Conservation (phyloP, 2,888 invertebrate genomes). For the Drepana falcataria region DNA sequence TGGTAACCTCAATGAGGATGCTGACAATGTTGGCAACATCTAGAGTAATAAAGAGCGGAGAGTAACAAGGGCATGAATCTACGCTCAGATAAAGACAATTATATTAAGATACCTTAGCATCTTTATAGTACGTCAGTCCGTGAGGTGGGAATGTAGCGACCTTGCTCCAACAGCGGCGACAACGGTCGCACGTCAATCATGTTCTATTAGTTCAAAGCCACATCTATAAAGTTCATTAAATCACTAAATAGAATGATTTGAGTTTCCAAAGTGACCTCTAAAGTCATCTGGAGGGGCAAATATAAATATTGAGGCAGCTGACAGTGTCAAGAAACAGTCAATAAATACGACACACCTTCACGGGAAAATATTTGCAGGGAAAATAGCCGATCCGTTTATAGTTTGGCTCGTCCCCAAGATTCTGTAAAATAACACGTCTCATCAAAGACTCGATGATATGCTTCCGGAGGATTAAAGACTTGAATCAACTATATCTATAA, state of each 20-base stretch:
- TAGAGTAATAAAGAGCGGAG: constrained; percentile 28
- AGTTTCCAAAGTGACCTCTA: constrained; percentile 35
- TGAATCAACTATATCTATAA: neutral
- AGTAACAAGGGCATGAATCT: constrained; percentile 1
- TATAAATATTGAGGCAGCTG: constrained; percentile 11
- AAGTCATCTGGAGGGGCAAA: constrained; percentile 22
- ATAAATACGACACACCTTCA: neutral
- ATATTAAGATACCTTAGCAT: neutral
- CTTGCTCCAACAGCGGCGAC: constrained; percentile 43
- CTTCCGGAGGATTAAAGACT: neutral
- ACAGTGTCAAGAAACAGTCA: constrained; percentile 4
- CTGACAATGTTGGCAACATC: constrained; percentile 28
- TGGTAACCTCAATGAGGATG: constrained; percentile 55
- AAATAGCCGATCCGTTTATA: constrained; percentile 1
- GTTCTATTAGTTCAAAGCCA: constrained; percentile 72
- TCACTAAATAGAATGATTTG: constrained; percentile 50
- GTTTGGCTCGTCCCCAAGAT: neutral
- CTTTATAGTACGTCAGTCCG: constrained; percentile 16
- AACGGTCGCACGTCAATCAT: constrained; percentile 66
- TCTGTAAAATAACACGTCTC: neutral
- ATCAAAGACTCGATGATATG: neutral
- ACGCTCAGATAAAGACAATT: neutral
- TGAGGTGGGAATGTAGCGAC: constrained; percentile 41
- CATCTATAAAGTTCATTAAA: constrained; percentile 68
- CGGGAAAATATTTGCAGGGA: constrained; percentile 1